Conservation (phyloP, 2,113 vertebrate genomes). For the Junco hyemalis region DNA sequence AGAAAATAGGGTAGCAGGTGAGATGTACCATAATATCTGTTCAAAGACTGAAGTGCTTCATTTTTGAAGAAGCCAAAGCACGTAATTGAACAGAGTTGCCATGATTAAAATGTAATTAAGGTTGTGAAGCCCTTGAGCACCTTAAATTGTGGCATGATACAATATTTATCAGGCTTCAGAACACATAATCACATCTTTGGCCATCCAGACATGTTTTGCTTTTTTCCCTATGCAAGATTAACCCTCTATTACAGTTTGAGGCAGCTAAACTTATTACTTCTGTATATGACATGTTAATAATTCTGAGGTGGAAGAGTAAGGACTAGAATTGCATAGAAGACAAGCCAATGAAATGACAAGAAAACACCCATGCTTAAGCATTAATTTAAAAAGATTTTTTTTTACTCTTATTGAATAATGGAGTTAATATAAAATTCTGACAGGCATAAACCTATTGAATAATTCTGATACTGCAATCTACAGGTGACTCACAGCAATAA, state of each 20-base stretch:
- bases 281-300: not conserved
- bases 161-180: conserved; percentile 52
- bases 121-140: conserved; percentile 6
- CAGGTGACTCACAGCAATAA: not conserved
- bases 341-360: not conserved
- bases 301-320: not conserved
- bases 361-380: not conserved
- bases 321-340: not conserved
- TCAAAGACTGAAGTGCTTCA: not conserved
- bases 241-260: not conserved
- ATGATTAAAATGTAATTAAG: conserved; percentile 42
- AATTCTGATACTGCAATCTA: conserved; percentile 18
- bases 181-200: conserved; percentile 16
- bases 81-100: conserved; percentile 24
- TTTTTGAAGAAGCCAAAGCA: not conserved
- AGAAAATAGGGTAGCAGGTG: not conserved
- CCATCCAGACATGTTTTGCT: conserved; percentile 19
- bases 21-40: not conserved
- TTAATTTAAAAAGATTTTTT: not conserved
- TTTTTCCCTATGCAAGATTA: not conserved
- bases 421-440: conserved; percentile 22
- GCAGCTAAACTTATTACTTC: not conserved
- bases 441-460: conserved; percentile 14
- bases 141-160: not conserved
- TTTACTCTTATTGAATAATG: conserved; percentile 30